These are phyloP conservation scores for Gastrophysa polygoni DNA, from an alignment of 2,888 invertebrate species.

Conservation along the genomic window DNA sequence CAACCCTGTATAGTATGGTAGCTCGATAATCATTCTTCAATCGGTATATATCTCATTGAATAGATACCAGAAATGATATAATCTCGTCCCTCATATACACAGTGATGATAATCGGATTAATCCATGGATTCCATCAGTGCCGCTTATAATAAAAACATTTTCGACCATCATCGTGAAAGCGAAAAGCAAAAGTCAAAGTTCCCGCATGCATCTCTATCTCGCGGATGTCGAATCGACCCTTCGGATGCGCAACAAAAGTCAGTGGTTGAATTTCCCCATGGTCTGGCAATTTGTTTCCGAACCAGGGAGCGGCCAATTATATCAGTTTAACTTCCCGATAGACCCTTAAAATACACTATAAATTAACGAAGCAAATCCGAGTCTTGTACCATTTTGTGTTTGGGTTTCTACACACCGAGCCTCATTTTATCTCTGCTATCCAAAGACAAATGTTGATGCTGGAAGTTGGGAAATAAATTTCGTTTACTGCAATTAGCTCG, in stretches of 20 bases:
- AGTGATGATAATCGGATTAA: no score
- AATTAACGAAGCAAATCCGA: conserved; percentile 40
- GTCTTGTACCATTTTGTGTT: conserved; percentile 37
- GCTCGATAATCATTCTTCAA: no score
- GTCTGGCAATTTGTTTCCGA: conserved; percentile 53
- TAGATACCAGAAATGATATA: no score
- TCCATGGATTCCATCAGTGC: neutral
- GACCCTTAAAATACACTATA: conserved; percentile 48
- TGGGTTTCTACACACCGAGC: conserved; percentile 37
- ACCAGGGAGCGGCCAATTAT: conserved; percentile 56
- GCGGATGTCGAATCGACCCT: conserved; percentile 31
- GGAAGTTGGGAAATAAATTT: conserved; percentile 1
- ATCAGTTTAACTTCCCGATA: conserved; percentile 51
- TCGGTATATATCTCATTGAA: no score
- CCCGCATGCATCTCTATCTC: conserved; percentile 41
- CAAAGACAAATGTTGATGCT: conserved; percentile 2
- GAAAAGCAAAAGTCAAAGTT: conserved; percentile 43
- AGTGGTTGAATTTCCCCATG: conserved; percentile 48
- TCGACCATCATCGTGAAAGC: no score
- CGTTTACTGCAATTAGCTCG: neutral
- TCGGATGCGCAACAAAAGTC: conserved; percentile 50
- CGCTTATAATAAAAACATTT: no score
- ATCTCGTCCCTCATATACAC: no score
- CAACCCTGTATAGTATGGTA: no score
- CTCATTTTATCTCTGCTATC: conserved; percentile 29